Percentiles rank a stretch among this genome's conserved stretches.
phyloP scores from a whole-genome alignment of 2,888 invertebrate species.

The Hydriomena furcata region DNA sequence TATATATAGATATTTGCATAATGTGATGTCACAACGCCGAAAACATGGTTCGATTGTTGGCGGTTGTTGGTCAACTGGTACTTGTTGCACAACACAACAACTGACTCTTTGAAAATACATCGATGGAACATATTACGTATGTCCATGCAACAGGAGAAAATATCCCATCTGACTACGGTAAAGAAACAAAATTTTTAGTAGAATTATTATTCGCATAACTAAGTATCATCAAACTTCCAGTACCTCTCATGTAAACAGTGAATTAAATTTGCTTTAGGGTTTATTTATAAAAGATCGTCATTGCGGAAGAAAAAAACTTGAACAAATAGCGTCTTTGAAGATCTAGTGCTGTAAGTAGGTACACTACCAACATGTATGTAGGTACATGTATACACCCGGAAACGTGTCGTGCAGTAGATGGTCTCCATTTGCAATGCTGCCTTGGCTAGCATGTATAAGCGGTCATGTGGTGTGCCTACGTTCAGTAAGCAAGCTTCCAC shows the following conservation, averaged over 20 bases:
- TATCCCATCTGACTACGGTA: background rate
- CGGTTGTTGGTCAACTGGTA: slow-evolving; percentile 53
- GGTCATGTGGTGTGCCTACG: background rate
- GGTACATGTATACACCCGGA: slow-evolving; percentile 55
- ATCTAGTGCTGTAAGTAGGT: slow-evolving; percentile 23
- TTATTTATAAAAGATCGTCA: slow-evolving; percentile 36
- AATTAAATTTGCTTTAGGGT: slow-evolving; percentile 35
- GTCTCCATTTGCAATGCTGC: slow-evolving; percentile 41
- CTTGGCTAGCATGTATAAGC: slow-evolving; percentile 66
- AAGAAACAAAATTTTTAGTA: background rate
- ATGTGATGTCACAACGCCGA: slow-evolving; percentile 46
- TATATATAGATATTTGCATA: slow-evolving; percentile 39
- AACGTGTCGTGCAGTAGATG: slow-evolving; percentile 41
- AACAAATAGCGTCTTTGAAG: slow-evolving; percentile 46
- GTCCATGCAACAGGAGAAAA: slow-evolving; percentile 1
- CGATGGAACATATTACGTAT: background rate
- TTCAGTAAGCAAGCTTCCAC: background rate
- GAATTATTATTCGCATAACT: too few relatives aligned
- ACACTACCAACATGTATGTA: too few relatives aligned
- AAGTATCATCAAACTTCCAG: slow-evolving; percentile 33
- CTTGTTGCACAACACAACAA: slow-evolving; percentile 49
- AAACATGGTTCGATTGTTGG: slow-evolving; percentile 50
- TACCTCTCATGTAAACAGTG: slow-evolving; percentile 35
- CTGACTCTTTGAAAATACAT: slow-evolving; percentile 21
- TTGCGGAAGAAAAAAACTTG: slow-evolving; percentile 26